Conservation (phyloP, 2,888 invertebrate genomes). For the Arge pagana region DNA sequence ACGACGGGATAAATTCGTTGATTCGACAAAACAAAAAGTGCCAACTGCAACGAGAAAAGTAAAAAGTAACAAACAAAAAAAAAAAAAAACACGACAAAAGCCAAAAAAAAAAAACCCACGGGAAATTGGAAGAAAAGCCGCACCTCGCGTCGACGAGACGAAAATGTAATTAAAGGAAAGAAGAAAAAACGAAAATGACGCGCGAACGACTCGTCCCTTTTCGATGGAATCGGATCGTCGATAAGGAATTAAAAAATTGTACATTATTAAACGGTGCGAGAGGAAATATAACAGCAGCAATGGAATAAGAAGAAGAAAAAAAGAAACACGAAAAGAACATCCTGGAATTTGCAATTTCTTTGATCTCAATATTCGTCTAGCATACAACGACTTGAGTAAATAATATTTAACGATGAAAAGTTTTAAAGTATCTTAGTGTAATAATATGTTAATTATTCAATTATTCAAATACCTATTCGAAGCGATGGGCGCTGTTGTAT, state of each 20-base stretch:
- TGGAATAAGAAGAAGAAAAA: neutral
- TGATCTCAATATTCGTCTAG: conserved; percentile 57
- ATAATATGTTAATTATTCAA: conserved; percentile 28
- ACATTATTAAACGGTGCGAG: conserved; percentile 1
- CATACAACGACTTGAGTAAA: conserved; percentile 54
- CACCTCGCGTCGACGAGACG: too few relatives aligned
- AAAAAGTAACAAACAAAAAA: too few relatives aligned
- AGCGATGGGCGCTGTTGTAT: conserved; percentile 44
- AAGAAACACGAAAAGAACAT: conserved; percentile 30
- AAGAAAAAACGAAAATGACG: conserved; percentile 7
- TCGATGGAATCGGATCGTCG: too few relatives aligned
- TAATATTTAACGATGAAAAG: conserved; percentile 30
- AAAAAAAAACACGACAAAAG: too few relatives aligned
- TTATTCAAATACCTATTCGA: conserved; percentile 33
- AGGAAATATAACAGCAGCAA: conserved; percentile 1
- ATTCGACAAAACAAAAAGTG: too few relatives aligned
- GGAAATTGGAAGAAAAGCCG: too few relatives aligned
- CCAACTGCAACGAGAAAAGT: too few relatives aligned
- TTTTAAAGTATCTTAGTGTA: conserved; percentile 46
- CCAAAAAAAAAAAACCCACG: too few relatives aligned
- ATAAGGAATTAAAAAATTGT: neutral
- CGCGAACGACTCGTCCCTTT: too few relatives aligned
- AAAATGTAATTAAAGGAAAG: neutral
- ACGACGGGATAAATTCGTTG: too few relatives aligned
- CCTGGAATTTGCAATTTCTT: conserved; percentile 52